These are phyloP conservation scores for Hydrozoanthus tunicans DNA, from an alignment of 64 coral and sea anemone species.

Conservation along the genomic window DNA sequence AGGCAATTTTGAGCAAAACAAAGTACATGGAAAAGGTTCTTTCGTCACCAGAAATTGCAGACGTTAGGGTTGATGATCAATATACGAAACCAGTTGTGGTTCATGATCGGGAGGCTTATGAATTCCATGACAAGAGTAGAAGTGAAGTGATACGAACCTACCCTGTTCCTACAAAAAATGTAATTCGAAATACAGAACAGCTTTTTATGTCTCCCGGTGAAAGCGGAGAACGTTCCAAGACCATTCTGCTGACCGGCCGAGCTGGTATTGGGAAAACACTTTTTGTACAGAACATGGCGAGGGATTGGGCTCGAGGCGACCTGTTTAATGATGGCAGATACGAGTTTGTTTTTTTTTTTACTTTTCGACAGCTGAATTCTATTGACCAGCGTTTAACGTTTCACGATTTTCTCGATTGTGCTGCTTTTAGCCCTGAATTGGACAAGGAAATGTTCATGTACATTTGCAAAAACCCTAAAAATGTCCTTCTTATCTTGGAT, in stretches of 20 bases:
- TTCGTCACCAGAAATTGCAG: background rate
- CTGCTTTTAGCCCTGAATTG: background rate
- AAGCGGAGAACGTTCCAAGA: background rate
- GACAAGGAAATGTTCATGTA: background rate
- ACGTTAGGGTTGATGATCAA: background rate
- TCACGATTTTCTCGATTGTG: background rate
- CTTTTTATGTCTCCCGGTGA: background rate
- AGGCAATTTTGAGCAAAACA: no score
- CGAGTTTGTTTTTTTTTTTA: no score
- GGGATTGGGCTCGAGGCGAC: background rate
- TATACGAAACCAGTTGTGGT: background rate
- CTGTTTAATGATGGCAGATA: background rate
- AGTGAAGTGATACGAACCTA: constrained; percentile 5
- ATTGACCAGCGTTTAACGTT: background rate
- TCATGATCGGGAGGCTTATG: background rate
- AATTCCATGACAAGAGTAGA: background rate
- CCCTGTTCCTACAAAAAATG: background rate
- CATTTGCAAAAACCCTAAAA: background rate
- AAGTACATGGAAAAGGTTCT: background rate
- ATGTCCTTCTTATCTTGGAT: background rate
- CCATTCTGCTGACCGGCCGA: background rate
- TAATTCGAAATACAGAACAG: background rate
- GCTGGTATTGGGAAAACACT: background rate
- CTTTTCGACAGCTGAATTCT: background rate
- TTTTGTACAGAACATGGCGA: background rate